Evolutionary conservation across 2,888 invertebrate genomes (phyloP), one percentile per base, ranked within the genome.

Genomic region (Stenoptilia bipunctidactyla): DNA sequence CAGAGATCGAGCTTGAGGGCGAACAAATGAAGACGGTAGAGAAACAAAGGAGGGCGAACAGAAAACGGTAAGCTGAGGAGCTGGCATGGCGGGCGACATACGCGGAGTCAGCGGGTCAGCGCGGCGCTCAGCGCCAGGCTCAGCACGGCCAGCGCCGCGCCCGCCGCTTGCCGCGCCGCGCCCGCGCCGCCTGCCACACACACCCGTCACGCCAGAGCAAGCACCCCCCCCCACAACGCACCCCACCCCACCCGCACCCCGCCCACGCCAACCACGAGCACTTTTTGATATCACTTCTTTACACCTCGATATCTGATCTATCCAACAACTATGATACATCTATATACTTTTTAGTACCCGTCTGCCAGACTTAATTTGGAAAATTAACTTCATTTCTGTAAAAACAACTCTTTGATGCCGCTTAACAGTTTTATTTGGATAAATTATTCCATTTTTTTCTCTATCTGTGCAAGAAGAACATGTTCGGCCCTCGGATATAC

Each of bases 31-130:
- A 4, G 30, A 30, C 30, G 30, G 6, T 30, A 12, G 12, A 25
- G 5, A 30, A 38, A 30, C 38, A 34, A 34, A 33, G 38, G 30
- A 30, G 12, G 13, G 34, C 34, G 14, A 13, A 13, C 13, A n/a
- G 30, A 30, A 3, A 30, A 46, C 43, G 45, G 38, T 27, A 43
- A 38, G 39, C n/a, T 44, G 38, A 44, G 43, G 41, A 42, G 40
- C 46, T 40, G 49, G 50, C 44, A 42, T 38, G 42, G 41, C 37
- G 46, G 46, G 36, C 40, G 20, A 39, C 39, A 85, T 75, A 74
- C 77, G 80, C 80, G 74, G 71, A 66, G 57, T 57, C 69, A 73
- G 71, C 73, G 74, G 74, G 76, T 79, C 75, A 79, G 74, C 68
- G 76, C 74, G 77, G 68, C 70, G 67, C 77, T 58, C 55, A 61